These are phyloP conservation scores for Myrmecobius fasciatus DNA, from an alignment of 2,113 vertebrate genomes.

Conservation along the genomic window DNA sequence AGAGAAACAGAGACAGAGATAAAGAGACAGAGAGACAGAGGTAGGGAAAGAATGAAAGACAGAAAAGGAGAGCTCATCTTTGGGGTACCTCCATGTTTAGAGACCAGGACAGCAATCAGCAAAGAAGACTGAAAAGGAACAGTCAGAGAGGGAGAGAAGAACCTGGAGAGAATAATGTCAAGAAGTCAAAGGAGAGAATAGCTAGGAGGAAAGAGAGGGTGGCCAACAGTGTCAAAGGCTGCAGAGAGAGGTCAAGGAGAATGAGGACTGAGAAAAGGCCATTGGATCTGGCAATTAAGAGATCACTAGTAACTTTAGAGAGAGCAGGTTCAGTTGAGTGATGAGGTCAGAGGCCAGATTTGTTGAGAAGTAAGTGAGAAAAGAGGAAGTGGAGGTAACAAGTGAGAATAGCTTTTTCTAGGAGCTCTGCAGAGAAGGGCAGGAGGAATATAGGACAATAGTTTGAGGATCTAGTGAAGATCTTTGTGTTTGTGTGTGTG, in stretches of 20 bases:
- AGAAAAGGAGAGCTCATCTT: not conserved
- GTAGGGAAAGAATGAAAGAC: not conserved
- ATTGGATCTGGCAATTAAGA: not conserved
- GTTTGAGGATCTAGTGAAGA: not conserved
- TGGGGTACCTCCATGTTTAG: not conserved
- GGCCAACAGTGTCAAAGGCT: not conserved
- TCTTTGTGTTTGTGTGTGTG: not conserved
- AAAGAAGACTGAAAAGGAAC: not conserved
- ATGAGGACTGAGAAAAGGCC: not conserved
- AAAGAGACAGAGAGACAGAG: too few relatives aligned
- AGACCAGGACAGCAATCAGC: not conserved
- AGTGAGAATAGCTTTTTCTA: not conserved
- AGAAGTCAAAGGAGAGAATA: not conserved
- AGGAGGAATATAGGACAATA: not conserved
- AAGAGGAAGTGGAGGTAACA: not conserved
- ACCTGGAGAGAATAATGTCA: not conserved
- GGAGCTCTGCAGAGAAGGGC: not conserved
- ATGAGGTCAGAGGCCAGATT: not conserved
- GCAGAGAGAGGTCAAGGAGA: not conserved
- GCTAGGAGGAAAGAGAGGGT: not conserved
- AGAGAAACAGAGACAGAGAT: too few relatives aligned
- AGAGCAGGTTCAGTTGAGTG: not conserved
- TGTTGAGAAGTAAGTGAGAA: not conserved
- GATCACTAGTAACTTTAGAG: not conserved
- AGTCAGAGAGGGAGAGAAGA: not conserved